These are phyloP conservation scores for Triops longicaudatus DNA, from an alignment of 1,140 invertebrate species.

Conservation along the genomic window DNA sequence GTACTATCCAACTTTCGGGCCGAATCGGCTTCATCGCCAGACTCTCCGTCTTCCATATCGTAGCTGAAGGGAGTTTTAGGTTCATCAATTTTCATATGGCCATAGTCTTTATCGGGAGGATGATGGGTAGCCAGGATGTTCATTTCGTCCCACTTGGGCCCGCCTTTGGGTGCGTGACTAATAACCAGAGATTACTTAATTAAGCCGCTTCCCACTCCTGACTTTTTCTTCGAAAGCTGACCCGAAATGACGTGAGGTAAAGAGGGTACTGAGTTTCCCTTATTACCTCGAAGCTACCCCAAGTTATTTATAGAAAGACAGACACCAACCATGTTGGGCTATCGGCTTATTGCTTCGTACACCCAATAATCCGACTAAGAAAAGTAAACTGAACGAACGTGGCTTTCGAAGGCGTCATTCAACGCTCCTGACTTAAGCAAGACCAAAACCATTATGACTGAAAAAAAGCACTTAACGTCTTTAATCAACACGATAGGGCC, in stretches of 20 bases:
- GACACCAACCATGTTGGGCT: neutral
- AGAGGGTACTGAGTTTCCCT: neutral
- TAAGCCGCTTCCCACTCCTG: neutral
- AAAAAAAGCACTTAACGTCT: too few species aligned
- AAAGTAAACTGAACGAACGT: neutral
- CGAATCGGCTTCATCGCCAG: constrained; percentile 56
- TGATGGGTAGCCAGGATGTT: constrained; percentile 97
- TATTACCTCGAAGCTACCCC: too few species aligned
- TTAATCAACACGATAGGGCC: too few species aligned
- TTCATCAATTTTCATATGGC: constrained; percentile 99
- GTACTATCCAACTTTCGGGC: constrained; percentile 54
- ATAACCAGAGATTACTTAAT: neutral
- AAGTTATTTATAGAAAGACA: neutral
- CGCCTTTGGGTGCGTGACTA: constrained; percentile 29
- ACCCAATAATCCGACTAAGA: neutral
- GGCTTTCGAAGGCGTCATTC: neutral
- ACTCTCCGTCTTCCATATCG: constrained; percentile 56
- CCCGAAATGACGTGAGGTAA: constrained; percentile 21
- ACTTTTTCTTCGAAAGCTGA: neutral
- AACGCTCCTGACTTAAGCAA: neutral
- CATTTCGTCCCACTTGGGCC: constrained; percentile 96
- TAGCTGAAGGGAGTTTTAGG: constrained; percentile 93
- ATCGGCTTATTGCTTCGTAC: neutral
- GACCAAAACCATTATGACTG: too few species aligned
- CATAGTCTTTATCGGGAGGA: constrained; percentile 97